phyloP scores from a whole-genome alignment of 2,888 invertebrate species.

The Ceriagrion tenellum region DNA sequence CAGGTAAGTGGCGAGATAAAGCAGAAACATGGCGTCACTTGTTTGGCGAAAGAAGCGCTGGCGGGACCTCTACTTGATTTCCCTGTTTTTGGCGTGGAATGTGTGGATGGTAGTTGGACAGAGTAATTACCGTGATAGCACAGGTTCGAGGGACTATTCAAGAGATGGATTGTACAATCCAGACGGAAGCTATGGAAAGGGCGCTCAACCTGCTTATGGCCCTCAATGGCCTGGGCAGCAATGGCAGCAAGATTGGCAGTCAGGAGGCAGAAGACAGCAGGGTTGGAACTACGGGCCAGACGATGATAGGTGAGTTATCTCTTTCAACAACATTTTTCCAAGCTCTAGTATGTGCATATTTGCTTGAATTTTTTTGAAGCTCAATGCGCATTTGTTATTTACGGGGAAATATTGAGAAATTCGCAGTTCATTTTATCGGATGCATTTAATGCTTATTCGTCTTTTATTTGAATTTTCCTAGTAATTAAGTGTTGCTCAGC shows the following conservation, averaged over 20 bases:
- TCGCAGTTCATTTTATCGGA: not conserved
- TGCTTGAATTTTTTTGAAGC: not conserved
- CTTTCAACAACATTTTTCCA: not conserved
- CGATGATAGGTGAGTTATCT: constrained; percentile 37
- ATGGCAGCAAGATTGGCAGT: constrained; percentile 59
- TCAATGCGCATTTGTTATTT: not conserved
- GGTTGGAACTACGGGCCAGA: constrained; percentile 10
- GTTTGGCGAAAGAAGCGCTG: constrained; percentile 63
- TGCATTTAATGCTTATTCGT: not conserved
- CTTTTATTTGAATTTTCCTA: not conserved
- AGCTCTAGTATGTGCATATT: not conserved
- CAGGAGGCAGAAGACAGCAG: not conserved
- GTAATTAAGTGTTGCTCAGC: not conserved
- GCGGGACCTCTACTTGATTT: constrained; percentile 32
- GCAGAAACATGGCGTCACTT: constrained; percentile 62
- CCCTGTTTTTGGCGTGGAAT: not conserved
- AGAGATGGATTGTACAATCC: constrained; percentile 52
- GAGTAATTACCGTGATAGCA: not conserved
- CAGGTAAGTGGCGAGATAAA: constrained; percentile 55
- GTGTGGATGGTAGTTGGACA: constrained; percentile 20
- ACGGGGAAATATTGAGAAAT: not conserved
- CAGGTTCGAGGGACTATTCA: constrained; percentile 42
- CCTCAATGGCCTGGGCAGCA: constrained; percentile 64
- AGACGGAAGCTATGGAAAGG: constrained; percentile 41
- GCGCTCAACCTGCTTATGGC: constrained; percentile 40